These are phyloP conservation scores for Brachyrhaphis roseni DNA, from an alignment of 2,797 vertebrate genomes.

Conservation along the genomic window DNA sequence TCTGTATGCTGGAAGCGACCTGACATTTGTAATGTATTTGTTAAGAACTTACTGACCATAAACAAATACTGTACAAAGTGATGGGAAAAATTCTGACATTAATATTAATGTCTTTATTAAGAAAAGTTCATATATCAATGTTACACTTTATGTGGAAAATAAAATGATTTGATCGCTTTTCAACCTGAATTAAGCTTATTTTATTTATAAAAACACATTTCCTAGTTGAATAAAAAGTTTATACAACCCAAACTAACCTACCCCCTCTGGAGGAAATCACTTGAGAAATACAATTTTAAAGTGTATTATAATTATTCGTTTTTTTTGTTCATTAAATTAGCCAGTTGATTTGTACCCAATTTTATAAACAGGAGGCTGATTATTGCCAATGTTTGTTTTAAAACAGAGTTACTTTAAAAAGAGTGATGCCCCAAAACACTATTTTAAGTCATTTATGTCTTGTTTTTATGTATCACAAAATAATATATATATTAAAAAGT, in stretches of 20 bases:
- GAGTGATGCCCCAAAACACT: background rate
- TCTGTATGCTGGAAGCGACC: background rate
- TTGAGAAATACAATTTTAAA: background rate
- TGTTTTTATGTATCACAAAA: background rate
- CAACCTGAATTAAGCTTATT: background rate
- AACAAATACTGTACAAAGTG: background rate
- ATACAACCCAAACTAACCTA: background rate
- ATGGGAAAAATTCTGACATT: background rate
- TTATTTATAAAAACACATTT: background rate
- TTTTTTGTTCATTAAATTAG: background rate
- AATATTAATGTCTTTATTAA: background rate
- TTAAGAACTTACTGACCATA: background rate
- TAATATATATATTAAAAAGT: background rate
- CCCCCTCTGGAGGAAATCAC: background rate
- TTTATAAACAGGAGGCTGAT: background rate
- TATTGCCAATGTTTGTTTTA: background rate
- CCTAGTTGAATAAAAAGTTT: background rate
- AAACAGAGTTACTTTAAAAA: background rate
- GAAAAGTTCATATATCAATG: background rate
- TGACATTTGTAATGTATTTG: background rate
- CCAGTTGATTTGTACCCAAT: background rate
- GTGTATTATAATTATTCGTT: background rate
- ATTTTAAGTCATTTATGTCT: background rate
- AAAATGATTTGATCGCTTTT: background rate
- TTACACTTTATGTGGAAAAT: background rate